phyloP scores from a whole-genome alignment of 2,113 vertebrate species.

The Nanger granti region DNA sequence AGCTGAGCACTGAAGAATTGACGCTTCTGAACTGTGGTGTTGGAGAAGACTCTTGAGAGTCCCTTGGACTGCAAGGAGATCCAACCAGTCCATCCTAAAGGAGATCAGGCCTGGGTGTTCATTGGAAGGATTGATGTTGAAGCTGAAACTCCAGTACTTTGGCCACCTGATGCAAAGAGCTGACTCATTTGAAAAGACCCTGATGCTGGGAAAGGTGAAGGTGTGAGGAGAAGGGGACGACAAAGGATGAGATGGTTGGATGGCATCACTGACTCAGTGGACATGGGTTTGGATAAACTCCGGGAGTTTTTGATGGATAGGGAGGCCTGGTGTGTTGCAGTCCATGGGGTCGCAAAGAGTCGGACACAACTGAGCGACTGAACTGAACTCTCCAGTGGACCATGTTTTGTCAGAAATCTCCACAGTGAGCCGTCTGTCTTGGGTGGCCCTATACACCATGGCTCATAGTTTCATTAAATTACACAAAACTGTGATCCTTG shows the following conservation, averaged over 20 bases:
- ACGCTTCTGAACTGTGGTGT: not conserved
- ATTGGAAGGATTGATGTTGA: not conserved
- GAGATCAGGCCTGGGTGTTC: not conserved
- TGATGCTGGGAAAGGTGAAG: not conserved
- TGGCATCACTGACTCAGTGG: not conserved
- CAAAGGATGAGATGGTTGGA: not conserved
- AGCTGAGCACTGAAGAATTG: not conserved
- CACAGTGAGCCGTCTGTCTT: not conserved
- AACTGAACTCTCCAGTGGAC: not conserved
- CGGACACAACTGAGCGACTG: not conserved
- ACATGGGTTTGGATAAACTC: not conserved
- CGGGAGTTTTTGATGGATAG: not conserved
- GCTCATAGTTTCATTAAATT: not conserved
- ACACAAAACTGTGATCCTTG: not conserved
- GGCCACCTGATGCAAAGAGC: not conserved
- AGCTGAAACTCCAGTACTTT: not conserved
- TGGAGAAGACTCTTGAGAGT: not conserved
- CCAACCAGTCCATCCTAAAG: not conserved
- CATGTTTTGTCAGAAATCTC: not conserved
- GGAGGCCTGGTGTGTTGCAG: not conserved
- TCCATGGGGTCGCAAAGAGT: not conserved
- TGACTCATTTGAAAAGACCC: not conserved
- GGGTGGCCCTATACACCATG: not conserved
- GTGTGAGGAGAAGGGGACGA: accelerated
- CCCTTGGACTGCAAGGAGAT: not conserved